Percentiles rank a stretch among this genome's conserved stretches.
Conservation (phyloP, 2,113 vertebrate genomes). For the Monopterus albus region DNA sequence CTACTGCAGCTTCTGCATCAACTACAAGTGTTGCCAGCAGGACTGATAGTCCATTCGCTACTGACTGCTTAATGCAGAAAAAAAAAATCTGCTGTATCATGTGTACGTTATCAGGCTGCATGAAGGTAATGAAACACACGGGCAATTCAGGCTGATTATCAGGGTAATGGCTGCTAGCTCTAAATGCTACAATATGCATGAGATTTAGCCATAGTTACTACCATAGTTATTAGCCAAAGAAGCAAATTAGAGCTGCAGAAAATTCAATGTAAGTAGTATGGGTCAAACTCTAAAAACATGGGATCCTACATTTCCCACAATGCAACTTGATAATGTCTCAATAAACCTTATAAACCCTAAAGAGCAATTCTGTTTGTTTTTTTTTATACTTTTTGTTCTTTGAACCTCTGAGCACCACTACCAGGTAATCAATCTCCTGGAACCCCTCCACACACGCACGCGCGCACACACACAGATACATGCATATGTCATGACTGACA, state of each 20-base stretch:
- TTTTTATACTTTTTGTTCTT: constrained; percentile 14
- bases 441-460: background rate
- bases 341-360: no score
- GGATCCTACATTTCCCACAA: constrained; percentile 9
- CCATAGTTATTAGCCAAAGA: background rate
- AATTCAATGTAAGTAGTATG: background rate
- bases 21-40: no score
- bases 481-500: background rate
- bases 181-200: background rate
- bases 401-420: constrained; percentile 10
- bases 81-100: no score
- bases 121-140: background rate
- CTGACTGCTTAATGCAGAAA: no score
- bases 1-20: no score
- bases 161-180: background rate
- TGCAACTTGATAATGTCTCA: background rate
- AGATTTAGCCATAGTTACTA: background rate
- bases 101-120: no score
- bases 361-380: no score
- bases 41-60: no score
- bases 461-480: background rate
- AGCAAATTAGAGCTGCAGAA: background rate
- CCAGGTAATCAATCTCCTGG: constrained; percentile 25
- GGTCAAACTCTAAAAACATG: background rate
- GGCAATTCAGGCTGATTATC: background rate